Evolutionary conservation across 2,113 vertebrate species (phyloP).

Genomic region (Oreochromis aureus): DNA sequence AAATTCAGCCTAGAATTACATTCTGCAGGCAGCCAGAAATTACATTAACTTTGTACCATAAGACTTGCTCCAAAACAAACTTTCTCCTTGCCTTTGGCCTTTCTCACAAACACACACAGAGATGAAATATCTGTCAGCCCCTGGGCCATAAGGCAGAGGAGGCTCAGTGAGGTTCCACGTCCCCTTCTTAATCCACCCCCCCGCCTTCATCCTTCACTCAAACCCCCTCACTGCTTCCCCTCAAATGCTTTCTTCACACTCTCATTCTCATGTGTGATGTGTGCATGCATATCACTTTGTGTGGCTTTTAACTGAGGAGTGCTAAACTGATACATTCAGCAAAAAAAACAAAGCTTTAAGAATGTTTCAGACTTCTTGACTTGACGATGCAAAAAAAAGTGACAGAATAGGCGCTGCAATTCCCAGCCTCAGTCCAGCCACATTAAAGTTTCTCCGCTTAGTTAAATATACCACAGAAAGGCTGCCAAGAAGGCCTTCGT

Average conservation of each 20-base stretch:
- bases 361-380: not conserved
- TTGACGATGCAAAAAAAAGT: not conserved
- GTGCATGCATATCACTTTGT: not conserved
- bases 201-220: not conserved
- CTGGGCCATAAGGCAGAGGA: not conserved
- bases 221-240: not conserved
- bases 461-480: slow-evolving; percentile 30
- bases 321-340: not conserved
- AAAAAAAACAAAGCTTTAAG: not conserved
- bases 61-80: not conserved
- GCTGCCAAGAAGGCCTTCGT: not conserved
- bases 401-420: slow-evolving; percentile 11
- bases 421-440: slow-evolving; percentile 4
- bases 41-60: not conserved
- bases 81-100: not conserved
- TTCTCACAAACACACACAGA: not conserved
- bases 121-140: slow-evolving; percentile 1
- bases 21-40: not conserved
- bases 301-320: not conserved
- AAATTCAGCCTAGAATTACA: not conserved
- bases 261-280: not conserved
- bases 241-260: not conserved
- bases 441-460: slow-evolving; percentile 30
- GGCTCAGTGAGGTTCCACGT: not conserved
- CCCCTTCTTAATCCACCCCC: not conserved